These are phyloP conservation scores for Microcebus griseorufus DNA, from an alignment of 2,113 vertebrate species.

Conservation along the genomic window DNA sequence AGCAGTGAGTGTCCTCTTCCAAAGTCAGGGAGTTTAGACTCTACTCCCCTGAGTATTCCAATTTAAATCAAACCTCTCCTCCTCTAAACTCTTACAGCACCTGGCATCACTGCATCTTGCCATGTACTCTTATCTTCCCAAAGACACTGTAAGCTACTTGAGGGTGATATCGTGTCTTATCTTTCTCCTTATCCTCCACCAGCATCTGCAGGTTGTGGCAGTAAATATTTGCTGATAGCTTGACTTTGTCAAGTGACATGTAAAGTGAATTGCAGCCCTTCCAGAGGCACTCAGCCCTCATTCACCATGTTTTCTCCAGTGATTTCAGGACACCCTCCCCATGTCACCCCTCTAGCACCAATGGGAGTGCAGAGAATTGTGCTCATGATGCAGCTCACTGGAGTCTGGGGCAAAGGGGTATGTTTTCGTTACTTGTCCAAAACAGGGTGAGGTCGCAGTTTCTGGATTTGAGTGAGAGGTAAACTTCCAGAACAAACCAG, in stretches of 20 bases:
- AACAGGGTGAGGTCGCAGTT: neutral
- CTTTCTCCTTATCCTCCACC: neutral
- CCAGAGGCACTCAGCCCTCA: neutral
- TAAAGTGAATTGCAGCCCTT: neutral
- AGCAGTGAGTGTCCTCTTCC: neutral
- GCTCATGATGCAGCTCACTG: neutral
- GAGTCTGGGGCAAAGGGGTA: neutral
- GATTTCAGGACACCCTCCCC: neutral
- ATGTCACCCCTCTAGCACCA: neutral
- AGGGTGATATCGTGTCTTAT: neutral
- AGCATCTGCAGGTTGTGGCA: neutral
- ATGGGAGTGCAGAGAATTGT: neutral
- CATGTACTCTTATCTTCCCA: neutral
- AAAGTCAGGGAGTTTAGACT: neutral
- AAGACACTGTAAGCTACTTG: neutral
- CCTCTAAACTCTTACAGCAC: neutral
- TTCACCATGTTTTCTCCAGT: neutral
- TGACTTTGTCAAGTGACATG: neutral
- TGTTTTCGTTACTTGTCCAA: neutral
- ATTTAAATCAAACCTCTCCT: neutral
- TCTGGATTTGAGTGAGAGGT: neutral
- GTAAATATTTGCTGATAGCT: neutral
- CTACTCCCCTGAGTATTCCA: neutral
- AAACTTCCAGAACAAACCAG: neutral
- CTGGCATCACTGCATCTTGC: neutral